Evolutionary conservation across 2,113 vertebrate genomes (phyloP).

Genomic region (Toxotes chatareus): DNA sequence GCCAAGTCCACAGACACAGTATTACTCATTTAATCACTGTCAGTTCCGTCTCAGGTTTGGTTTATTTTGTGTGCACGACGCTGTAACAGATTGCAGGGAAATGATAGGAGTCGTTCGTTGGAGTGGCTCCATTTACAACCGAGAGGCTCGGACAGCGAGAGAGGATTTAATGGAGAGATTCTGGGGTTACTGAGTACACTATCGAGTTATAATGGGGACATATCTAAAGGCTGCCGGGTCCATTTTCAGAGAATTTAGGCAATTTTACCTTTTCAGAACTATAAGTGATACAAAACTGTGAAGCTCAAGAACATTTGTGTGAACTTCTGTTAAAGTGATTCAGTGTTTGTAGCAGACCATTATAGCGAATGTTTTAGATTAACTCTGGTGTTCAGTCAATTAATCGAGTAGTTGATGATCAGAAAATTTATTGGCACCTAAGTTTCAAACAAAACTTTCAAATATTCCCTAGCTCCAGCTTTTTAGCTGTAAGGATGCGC

Average conservation of each 20-base stretch:
- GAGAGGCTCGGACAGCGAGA: constrained; percentile 39
- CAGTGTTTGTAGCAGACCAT: not conserved
- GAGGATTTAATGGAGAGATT: constrained; percentile 42
- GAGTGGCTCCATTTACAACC: constrained; percentile 34
- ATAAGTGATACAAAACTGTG: constrained; percentile 3
- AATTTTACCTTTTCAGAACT: constrained; percentile 12
- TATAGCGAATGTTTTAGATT: not conserved
- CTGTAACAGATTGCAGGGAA: not conserved
- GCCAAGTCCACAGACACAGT: not conserved
- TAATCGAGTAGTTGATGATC: not conserved
- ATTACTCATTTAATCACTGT: constrained; percentile 14
- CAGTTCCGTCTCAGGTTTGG: not conserved
- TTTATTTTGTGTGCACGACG: constrained; percentile 4
- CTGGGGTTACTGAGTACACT: constrained; percentile 55
- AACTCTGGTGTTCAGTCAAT: not conserved
- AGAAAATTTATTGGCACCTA: too few species aligned
- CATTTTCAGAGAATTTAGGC: constrained; percentile 27
- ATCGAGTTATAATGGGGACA: constrained; percentile 9
- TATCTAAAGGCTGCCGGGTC: constrained; percentile 36
- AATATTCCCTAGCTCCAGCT: too few species aligned
- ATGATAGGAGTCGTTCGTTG: constrained; percentile 18
- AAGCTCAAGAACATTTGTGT: not conserved
- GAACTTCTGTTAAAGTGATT: not conserved
- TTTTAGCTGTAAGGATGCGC: too few species aligned
- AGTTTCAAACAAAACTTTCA: too few species aligned